Percentiles rank a stretch among this genome's conserved stretches.
These are phyloP conservation scores for Caranx melampygus DNA, from an alignment of 2,113 vertebrate species.

Conservation along the genomic window DNA sequence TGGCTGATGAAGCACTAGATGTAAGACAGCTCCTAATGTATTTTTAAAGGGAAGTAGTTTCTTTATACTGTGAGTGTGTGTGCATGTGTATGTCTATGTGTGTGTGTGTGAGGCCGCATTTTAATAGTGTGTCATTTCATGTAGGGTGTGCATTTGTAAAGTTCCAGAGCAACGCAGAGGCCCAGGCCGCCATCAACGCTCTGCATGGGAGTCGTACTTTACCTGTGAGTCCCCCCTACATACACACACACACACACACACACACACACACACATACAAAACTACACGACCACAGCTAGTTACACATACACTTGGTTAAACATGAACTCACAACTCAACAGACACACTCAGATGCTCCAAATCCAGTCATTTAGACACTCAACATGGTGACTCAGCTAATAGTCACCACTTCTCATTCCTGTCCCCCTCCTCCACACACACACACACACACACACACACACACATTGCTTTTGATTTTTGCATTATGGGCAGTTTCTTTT, in stretches of 20 bases:
- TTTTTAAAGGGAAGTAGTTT: constrained; percentile 75
- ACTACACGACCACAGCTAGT: neutral
- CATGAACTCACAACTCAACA: constrained; percentile 36
- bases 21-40: constrained; percentile 74
- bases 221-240: constrained; percentile 74
- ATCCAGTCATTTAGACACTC: constrained; percentile 65
- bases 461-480: neutral
- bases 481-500: too few relatives aligned
- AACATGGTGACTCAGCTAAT: constrained; percentile 65
- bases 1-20: constrained; percentile 74
- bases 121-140: constrained; percentile 70
- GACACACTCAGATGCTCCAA: constrained; percentile 42
- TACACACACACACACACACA: constrained; percentile 14
- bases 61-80: constrained; percentile 25
- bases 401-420: constrained; percentile 69
- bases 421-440: constrained; percentile 51
- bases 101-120: constrained; percentile 43
- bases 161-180: constrained; percentile 85
- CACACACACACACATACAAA: constrained; percentile 15
- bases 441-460: constrained; percentile 31
- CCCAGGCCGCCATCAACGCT: constrained; percentile 84
- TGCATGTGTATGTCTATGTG: constrained; percentile 23
- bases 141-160: constrained; percentile 86
- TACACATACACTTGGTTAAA: constrained; percentile 17
- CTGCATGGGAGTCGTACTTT: constrained; percentile 85